Conservation (phyloP, 2,113 vertebrate species). For the Galeopterus variegatus region DNA sequence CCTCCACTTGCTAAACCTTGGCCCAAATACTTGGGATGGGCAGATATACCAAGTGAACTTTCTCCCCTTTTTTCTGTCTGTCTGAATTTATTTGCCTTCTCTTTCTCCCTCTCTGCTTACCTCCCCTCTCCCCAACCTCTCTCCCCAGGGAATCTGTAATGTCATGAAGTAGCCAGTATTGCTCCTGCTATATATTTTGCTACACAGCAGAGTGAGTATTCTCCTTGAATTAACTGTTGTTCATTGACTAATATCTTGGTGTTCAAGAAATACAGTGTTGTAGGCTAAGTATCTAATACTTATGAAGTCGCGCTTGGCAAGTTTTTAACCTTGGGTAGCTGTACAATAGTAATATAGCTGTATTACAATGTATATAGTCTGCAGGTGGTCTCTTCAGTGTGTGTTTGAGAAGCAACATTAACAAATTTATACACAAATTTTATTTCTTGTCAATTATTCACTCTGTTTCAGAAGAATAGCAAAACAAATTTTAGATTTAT, state of each 20-base stretch:
- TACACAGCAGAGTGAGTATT: neutral
- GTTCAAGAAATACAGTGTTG: neutral
- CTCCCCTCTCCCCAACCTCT: neutral
- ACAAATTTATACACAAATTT: no score
- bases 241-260: neutral
- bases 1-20: neutral
- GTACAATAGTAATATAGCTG: neutral
- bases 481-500: neutral
- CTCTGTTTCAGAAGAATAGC: conserved; percentile 5
- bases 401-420: neutral
- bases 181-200: neutral
- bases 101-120: no score
- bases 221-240: neutral
- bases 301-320: neutral
- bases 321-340: neutral
- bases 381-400: neutral
- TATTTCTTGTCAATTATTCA: neutral
- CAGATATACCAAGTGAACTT: neutral
- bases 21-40: conserved; percentile 49
- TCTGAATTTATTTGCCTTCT: neutral
- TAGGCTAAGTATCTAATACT: neutral
- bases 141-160: neutral
- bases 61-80: neutral
- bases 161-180: neutral
- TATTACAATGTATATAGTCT: neutral